phyloP scores from a whole-genome alignment of 2,113 vertebrate species.

The Sapajus apella region DNA sequence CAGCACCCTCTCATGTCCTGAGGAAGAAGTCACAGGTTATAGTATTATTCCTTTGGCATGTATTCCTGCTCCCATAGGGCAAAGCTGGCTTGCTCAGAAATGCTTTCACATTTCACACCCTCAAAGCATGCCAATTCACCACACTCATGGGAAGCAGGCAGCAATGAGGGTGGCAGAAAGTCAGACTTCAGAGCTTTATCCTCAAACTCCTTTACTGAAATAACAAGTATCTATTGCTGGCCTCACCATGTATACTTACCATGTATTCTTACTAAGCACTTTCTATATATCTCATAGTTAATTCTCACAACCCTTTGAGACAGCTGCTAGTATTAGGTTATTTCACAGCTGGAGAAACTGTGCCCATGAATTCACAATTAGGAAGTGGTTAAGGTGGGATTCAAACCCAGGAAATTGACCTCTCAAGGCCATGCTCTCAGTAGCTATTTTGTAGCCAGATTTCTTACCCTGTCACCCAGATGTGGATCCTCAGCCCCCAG shows the following conservation, averaged over 20 bases:
- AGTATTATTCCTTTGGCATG: background rate
- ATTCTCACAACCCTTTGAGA: background rate
- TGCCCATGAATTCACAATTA: background rate
- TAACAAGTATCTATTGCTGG: background rate
- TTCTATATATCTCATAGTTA: background rate
- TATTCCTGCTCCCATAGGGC: background rate
- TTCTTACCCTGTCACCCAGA: background rate
- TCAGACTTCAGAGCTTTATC: background rate
- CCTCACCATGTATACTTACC: background rate
- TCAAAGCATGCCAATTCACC: background rate
- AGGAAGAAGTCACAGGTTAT: background rate
- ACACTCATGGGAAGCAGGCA: background rate
- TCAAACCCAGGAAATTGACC: background rate
- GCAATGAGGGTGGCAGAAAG: background rate
- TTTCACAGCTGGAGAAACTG: background rate
- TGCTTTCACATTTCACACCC: background rate
- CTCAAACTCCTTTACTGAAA: background rate
- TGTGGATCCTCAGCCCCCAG: background rate
- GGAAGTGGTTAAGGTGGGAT: background rate
- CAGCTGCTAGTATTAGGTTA: background rate
- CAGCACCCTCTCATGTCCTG: background rate
- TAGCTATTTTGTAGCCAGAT: background rate
- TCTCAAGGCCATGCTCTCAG: background rate
- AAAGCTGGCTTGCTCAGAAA: background rate
- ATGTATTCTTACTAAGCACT: background rate